These are phyloP conservation scores for Bicyclus anynana DNA, from an alignment of 1,140 invertebrate genomes.

Conservation along the genomic window DNA sequence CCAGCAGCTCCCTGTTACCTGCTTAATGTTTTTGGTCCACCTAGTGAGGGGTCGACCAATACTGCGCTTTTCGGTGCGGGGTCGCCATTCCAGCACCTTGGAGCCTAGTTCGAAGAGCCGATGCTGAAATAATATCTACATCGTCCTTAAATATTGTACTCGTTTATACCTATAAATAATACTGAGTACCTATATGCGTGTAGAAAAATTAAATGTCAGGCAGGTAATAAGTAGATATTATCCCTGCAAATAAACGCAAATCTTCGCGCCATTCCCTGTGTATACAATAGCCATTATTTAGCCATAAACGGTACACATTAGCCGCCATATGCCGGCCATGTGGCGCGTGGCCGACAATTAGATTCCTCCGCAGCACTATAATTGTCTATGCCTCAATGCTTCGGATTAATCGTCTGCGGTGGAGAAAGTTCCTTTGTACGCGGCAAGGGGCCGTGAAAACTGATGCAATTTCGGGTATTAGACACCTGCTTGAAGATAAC, in stretches of 20 bases:
- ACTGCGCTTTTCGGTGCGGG: too few species aligned
- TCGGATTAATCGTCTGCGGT: conserved; percentile 1
- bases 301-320: conserved; percentile 1
- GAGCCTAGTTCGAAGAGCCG: too few species aligned
- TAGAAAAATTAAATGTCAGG: too few species aligned
- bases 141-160: too few species aligned
- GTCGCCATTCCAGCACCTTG: too few species aligned
- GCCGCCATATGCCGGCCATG: conserved; percentile 24
- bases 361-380: background rate
- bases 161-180: too few species aligned
- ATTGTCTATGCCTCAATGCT: conserved; percentile 7
- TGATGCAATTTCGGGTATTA: conserved; percentile 1
- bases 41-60: too few species aligned
- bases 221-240: background rate
- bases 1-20: too few species aligned
- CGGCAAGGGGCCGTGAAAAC: background rate
- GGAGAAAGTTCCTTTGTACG: conserved; percentile 1
- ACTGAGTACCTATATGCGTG: too few species aligned
- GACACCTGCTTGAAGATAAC: background rate
- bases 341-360: conserved; percentile 20
- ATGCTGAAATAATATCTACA: too few species aligned
- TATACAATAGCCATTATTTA: conserved; percentile 3
- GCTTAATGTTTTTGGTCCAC: too few species aligned
- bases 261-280: background rate
- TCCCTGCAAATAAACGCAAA: background rate